Evolutionary conservation across 2,888 invertebrate genomes (phyloP).

Genomic region (Pecten maximus): DNA sequence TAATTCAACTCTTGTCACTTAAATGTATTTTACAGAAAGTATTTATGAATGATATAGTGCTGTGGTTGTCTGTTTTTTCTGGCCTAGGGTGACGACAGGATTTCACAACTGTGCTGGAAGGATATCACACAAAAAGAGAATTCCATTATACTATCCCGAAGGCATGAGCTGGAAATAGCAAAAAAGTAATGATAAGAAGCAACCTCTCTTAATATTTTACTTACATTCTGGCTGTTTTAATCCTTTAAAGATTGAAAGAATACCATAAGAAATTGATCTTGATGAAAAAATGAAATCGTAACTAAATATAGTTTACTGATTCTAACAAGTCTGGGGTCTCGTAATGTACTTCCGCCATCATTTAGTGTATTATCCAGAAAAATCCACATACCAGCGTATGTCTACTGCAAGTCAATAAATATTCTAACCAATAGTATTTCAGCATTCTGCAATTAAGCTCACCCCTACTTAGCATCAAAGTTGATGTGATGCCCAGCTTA

Average conservation of each 20-base stretch:
- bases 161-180: neutral
- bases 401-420: too few relatives aligned
- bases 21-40: neutral
- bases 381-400: too few relatives aligned
- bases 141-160: neutral
- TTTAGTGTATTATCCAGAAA: too few relatives aligned
- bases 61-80: neutral
- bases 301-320: neutral
- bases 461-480: too few relatives aligned
- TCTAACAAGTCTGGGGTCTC: neutral
- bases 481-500: too few relatives aligned
- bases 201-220: neutral
- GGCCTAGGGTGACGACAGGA: neutral
- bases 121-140: neutral
- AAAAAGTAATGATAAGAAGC: neutral
- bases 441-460: too few relatives aligned
- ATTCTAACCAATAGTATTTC: too few relatives aligned
- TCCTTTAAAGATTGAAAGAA: neutral
- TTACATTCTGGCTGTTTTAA: conserved; percentile 11
- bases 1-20: neutral
- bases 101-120: neutral
- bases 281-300: neutral
- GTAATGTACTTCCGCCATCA: too few relatives aligned
- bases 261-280: neutral
- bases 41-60: neutral